phyloP scores from a whole-genome alignment of 2,113 vertebrate genomes.

The Columba livia region DNA sequence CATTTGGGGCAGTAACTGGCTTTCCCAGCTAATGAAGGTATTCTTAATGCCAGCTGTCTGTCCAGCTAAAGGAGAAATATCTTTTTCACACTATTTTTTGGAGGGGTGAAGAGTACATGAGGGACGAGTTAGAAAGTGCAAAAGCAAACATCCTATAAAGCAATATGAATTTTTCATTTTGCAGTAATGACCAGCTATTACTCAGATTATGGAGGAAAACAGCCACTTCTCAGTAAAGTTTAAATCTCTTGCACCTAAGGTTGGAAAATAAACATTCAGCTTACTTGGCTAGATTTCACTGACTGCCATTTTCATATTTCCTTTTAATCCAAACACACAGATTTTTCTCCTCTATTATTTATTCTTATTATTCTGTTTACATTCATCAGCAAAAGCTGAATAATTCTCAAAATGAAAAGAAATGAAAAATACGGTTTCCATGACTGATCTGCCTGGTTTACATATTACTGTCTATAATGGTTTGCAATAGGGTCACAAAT shows the following conservation, averaged over 20 bases:
- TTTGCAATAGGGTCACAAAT: background rate
- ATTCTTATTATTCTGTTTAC: background rate
- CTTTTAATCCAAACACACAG: background rate
- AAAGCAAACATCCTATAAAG: background rate
- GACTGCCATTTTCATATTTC: background rate
- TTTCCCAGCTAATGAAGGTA: background rate
- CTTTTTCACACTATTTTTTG: rapidly evolving
- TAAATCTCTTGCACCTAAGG: background rate
- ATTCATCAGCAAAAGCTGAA: background rate
- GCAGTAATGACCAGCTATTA: background rate
- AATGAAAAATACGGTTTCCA: background rate
- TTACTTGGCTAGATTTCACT: background rate
- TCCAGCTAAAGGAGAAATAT: background rate
- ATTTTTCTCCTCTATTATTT: conserved; percentile 5
- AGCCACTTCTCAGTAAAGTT: background rate
- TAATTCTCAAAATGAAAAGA: background rate
- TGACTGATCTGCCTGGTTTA: background rate
- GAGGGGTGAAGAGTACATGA: background rate
- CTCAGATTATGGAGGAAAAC: background rate
- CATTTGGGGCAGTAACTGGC: background rate
- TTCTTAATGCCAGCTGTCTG: background rate
- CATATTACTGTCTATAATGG: background rate
- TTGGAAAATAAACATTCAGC: background rate
- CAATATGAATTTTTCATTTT: background rate
- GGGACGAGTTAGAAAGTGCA: background rate